Conservation (phyloP, 2,113 vertebrate genomes). For the Oncorhynchus tshawytscha region DNA sequence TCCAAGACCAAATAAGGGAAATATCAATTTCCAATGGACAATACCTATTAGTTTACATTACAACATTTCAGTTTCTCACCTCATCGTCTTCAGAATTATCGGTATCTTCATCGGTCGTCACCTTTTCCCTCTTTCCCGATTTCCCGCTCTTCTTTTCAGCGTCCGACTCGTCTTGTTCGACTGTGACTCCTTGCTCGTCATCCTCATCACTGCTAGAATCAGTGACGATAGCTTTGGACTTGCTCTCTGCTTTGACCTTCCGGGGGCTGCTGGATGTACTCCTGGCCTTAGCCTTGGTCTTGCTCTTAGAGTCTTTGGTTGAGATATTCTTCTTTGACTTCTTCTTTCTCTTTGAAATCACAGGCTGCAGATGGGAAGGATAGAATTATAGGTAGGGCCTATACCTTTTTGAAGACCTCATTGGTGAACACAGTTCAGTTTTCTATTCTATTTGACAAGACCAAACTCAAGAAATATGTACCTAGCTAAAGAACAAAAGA, state of each 20-base stretch:
- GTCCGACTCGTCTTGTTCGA: slow-evolving; percentile 42
- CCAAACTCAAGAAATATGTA: no score
- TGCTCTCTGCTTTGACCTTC: slow-evolving; percentile 79
- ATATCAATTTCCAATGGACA: neutral
- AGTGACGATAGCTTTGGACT: slow-evolving; percentile 90
- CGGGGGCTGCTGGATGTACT: slow-evolving; percentile 76
- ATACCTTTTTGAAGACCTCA: neutral
- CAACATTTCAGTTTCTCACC: slow-evolving; percentile 48
- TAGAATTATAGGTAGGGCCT: neutral
- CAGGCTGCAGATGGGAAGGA: slow-evolving; percentile 47
- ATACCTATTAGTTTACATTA: neutral
- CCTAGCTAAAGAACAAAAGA: no score
- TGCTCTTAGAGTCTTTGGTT: slow-evolving; percentile 50
- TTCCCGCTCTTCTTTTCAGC: slow-evolving; percentile 31
- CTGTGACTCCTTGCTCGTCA: slow-evolving; percentile 39
- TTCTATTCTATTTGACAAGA: no score
- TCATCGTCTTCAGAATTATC: slow-evolving; percentile 64
- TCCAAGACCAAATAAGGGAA: neutral
- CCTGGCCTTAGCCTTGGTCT: slow-evolving; percentile 70
- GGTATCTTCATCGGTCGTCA: slow-evolving; percentile 32
- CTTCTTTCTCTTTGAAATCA: slow-evolving; percentile 68
- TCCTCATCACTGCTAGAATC: slow-evolving; percentile 92
- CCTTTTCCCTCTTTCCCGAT: slow-evolving; percentile 32
- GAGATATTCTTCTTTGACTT: slow-evolving; percentile 65
- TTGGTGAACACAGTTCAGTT: neutral